Evolutionary conservation across 2,888 invertebrate species (phyloP), one percentile per base, ranked within the genome.

Genomic region (Hirtodrosophila trivittata): DNA sequence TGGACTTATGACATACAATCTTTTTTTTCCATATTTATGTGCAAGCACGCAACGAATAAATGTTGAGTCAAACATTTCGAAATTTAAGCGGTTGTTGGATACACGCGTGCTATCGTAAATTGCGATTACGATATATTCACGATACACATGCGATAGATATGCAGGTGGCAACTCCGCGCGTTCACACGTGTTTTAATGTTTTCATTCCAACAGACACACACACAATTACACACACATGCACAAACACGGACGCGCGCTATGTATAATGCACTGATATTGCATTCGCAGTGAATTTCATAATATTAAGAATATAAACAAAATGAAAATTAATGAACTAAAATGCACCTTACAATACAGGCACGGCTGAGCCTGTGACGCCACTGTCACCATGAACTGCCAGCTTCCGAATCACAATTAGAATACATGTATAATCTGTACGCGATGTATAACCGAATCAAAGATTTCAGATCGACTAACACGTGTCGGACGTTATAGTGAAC

Each of bases 31-130:
- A n/a, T n/a, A n/a, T n/a, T n/a, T n/a, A n/a, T n/a, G n/a, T n/a
- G 30, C 26, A 9, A 21, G 18, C 18, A 21, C 18, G 2, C 18
- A 21, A 21, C 5, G 18, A 5, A 3, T 21, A 21, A 21, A 21
- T 21, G 18, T 21, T 21, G 3, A 21, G 5, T 21, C 5, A 3
- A 18, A 9, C n/a, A 12, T 1, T 16, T 8, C 14, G 10, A 12
- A 66, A 50, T n/a, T 28, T 45, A 64, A 68, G 64, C 70, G 49
- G 39, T 39, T 12, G 9, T 18, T 9, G 50, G 54, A 55, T 54
- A 58, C 5, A 32, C 25, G 47, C 42, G 32, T 21, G 21, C 12
- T 50, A 45, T 47, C 46, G 7, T 13, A 3, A 18, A 8, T n/a
- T 21, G 10, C 8, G 3, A 9, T 14, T 5, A 21, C 38, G 38